These are phyloP conservation scores for Scelioninae gen. 2 DNA, from an alignment of 2,888 invertebrate genomes.

Conservation along the genomic window DNA sequence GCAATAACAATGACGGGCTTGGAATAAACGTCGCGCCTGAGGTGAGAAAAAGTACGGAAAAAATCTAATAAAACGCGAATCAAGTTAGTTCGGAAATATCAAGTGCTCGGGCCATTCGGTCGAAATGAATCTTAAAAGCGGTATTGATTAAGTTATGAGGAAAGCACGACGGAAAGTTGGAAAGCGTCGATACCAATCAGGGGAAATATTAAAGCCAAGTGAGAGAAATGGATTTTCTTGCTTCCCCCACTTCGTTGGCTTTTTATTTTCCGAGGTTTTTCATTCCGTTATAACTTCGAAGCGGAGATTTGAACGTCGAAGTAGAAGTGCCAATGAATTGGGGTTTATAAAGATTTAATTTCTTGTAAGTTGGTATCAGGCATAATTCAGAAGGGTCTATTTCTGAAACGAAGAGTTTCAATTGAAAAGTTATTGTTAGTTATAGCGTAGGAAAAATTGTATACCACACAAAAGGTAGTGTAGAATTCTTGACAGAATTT, in stretches of 20 bases:
- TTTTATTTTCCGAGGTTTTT: too few relatives aligned
- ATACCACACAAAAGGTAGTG: too few relatives aligned
- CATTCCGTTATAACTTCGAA: too few relatives aligned
- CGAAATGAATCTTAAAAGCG: background rate
- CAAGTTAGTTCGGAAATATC: conserved; percentile 2
- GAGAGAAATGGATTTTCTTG: background rate
- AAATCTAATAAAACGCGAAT: conserved; percentile 3
- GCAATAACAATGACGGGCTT: conserved; percentile 1
- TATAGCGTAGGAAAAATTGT: too few relatives aligned
- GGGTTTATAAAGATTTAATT: too few relatives aligned
- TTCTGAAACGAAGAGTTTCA: too few relatives aligned
- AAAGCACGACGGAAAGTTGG: conserved; percentile 3
- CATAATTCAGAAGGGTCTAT: too few relatives aligned
- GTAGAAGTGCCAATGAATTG: background rate
- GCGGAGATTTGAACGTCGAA: too few relatives aligned
- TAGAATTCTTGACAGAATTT: too few relatives aligned
- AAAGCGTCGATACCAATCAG: background rate
- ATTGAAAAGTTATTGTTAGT: too few relatives aligned
- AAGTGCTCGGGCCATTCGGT: background rate
- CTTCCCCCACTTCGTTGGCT: background rate
- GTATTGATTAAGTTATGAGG: conserved; percentile 11
- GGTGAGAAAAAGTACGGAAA: background rate
- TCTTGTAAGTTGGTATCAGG: too few relatives aligned
- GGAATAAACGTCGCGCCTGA: background rate
- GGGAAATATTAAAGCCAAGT: background rate